phyloP scores from a whole-genome alignment of 2,888 invertebrate genomes.

The Drosophila nr. fundita region DNA sequence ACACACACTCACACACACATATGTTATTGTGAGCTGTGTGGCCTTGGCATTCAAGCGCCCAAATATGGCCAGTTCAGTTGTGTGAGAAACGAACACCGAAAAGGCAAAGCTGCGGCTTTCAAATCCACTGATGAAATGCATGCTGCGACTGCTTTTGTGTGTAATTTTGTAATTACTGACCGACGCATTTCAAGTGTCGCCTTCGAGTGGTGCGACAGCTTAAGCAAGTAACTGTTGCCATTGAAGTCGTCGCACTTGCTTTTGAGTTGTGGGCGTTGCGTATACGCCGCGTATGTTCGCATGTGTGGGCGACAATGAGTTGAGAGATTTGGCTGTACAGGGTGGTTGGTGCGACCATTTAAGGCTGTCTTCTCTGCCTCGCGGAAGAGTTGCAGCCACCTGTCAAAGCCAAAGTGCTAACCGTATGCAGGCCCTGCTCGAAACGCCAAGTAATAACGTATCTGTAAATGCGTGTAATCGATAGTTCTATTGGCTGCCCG shows the following conservation, averaged over 20 bases:
- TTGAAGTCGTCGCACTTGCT: conserved; percentile 40
- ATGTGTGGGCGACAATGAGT: conserved; percentile 36
- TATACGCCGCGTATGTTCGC: conserved; percentile 44
- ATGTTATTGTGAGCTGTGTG: conserved; percentile 39
- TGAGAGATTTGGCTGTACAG: conserved; percentile 19
- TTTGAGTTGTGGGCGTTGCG: conserved; percentile 52
- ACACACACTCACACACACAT: conserved; percentile 17
- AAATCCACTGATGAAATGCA: conserved; percentile 54
- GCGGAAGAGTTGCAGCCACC: conserved; percentile 60
- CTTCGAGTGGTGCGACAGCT: conserved; percentile 28
- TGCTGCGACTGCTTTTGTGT: conserved; percentile 29
- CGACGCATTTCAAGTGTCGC: conserved; percentile 21
- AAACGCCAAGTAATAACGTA: conserved; percentile 12
- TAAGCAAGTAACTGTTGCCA: conserved; percentile 28
- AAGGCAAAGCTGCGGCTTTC: conserved; percentile 34
- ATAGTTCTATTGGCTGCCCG: conserved; percentile 54
- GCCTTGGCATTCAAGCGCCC: conserved; percentile 77
- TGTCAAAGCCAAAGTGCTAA: conserved; percentile 41
- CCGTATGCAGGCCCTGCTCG: conserved; percentile 64
- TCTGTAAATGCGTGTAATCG: conserved; percentile 35
- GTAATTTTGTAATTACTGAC: conserved; percentile 52
- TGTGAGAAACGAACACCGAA: conserved; percentile 57
- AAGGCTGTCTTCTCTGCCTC: conserved; percentile 37
- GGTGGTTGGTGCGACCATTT: conserved; percentile 46
- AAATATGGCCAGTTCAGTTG: conserved; percentile 69